Evolutionary conservation across 1,140 invertebrate genomes (phyloP).

Genomic region (Eurosta solidaginis): DNA sequence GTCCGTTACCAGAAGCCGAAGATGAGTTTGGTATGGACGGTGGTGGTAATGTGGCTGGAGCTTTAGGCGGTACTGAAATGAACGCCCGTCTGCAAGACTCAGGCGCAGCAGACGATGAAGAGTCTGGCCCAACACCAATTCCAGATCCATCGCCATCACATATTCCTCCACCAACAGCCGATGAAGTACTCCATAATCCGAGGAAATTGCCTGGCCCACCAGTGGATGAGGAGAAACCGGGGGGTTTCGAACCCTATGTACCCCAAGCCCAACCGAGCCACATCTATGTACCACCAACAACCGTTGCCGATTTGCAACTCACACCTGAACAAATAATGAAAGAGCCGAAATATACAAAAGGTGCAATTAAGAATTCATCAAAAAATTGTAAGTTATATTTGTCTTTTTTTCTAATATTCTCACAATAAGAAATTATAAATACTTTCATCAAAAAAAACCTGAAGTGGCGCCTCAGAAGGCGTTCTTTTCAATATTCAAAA

Average conservation of each 20-base stretch:
- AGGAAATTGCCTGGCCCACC: slow-evolving; percentile 56
- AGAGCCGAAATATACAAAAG: slow-evolving; percentile 91
- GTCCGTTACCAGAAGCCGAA: slow-evolving; percentile 84
- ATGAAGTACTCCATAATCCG: slow-evolving; percentile 52
- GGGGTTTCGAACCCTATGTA: slow-evolving; percentile 64
- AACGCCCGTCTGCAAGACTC: slow-evolving; percentile 47
- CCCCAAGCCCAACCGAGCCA: slow-evolving; percentile 55
- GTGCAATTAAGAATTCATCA: no score
- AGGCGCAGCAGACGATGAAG: slow-evolving; percentile 34
- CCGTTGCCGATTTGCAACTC: no score
- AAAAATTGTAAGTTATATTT: no score
- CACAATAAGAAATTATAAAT: no score
- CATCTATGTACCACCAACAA: slow-evolving; percentile 51
- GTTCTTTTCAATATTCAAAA: no score
- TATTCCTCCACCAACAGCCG: no score
- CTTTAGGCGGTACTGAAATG: slow-evolving; percentile 63
- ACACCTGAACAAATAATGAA: slow-evolving; percentile 74
- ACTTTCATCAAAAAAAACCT: no score
- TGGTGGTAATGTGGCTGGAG: slow-evolving; percentile 85
- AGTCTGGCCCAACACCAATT: neutral
- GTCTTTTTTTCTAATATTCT: no score
- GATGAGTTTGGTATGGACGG: slow-evolving; percentile 96
- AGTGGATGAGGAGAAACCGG: slow-evolving; percentile 60
- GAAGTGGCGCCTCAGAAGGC: no score
- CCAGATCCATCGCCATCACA: no score